A percentile compares a stretch with the other conserved stretches of the same genome.
phyloP scores from a whole-genome alignment of 1,140 invertebrate species.

The Ooceraea biroi region DNA sequence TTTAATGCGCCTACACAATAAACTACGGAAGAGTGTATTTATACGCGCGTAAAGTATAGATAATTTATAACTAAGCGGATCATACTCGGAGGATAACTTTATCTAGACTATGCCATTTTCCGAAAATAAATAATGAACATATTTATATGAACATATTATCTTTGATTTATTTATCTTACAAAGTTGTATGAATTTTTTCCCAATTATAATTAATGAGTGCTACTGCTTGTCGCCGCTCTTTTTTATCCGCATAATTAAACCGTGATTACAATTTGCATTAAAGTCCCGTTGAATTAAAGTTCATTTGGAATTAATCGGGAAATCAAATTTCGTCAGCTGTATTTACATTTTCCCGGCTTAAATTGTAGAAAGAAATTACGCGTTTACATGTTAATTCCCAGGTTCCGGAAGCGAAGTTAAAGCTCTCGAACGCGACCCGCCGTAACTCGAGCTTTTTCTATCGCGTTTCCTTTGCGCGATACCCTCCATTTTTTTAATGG shows the following conservation, averaged over 20 bases:
- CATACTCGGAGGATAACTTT: background rate
- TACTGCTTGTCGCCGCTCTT: background rate
- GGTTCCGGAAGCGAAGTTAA: constrained; percentile 28
- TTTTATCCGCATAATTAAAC: background rate
- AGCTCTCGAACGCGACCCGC: constrained; percentile 30
- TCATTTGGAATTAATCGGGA: constrained; percentile 15
- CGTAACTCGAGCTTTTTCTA: constrained; percentile 59
- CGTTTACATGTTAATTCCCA: constrained; percentile 56
- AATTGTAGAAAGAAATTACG: constrained; percentile 11
- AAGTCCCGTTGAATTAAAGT: background rate
- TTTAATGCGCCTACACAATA: constrained; percentile 27
- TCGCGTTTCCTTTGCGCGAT: constrained; percentile 24
- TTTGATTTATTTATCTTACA: background rate
- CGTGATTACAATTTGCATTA: background rate
- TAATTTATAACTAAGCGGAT: background rate
- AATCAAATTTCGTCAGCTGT: constrained; percentile 25
- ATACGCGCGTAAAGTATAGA: constrained; percentile 36
- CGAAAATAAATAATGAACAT: background rate
- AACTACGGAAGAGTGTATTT: constrained; percentile 25
- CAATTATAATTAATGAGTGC: background rate
- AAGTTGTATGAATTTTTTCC: background rate
- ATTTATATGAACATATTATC: background rate
- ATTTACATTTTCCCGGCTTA: background rate
- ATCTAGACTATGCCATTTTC: background rate
- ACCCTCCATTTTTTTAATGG: constrained; percentile 46